Conservation (phyloP, 2,113 vertebrate genomes). For the Perognathus longimembris region DNA sequence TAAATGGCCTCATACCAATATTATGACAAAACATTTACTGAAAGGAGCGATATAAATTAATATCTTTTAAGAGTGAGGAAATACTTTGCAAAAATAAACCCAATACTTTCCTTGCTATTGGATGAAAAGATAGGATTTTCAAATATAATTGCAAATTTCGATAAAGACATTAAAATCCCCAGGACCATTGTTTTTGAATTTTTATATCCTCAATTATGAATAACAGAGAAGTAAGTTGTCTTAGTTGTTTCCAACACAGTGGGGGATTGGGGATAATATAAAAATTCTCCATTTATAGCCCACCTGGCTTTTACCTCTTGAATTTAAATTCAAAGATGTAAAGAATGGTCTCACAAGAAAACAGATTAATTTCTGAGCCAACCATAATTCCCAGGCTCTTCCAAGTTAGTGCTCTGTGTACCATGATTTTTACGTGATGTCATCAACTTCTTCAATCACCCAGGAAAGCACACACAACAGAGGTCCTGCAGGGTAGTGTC, state of each 20-base stretch:
- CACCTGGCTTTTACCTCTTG: slow-evolving; percentile 79
- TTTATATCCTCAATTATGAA: slow-evolving; percentile 44
- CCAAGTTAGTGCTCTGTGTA: slow-evolving; percentile 64
- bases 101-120: slow-evolving; percentile 30
- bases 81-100: no score
- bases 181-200: slow-evolving; percentile 41
- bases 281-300: slow-evolving; percentile 80
- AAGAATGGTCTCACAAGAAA: slow-evolving; percentile 71
- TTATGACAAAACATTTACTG: background rate
- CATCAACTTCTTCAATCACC: slow-evolving; percentile 70
- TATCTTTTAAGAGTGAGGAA: slow-evolving; percentile 10
- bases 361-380: slow-evolving; percentile 76
- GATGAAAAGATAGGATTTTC: background rate
- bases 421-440: slow-evolving; percentile 53
- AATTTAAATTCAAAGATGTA: slow-evolving; percentile 77
- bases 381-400: slow-evolving; percentile 56
- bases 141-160: slow-evolving; percentile 39
- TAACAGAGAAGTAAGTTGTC: slow-evolving; percentile 60
- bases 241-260: slow-evolving; percentile 73
- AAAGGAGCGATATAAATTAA: slow-evolving; percentile 22
- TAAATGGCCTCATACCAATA: slow-evolving; percentile 11
- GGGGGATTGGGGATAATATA: slow-evolving; percentile 70
- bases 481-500: no score
- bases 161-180: background rate
- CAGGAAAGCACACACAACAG: slow-evolving; percentile 40